Base-by-base conservation (phyloP, 2,113 vertebrate genomes). In the Charina bottae region DNA sequence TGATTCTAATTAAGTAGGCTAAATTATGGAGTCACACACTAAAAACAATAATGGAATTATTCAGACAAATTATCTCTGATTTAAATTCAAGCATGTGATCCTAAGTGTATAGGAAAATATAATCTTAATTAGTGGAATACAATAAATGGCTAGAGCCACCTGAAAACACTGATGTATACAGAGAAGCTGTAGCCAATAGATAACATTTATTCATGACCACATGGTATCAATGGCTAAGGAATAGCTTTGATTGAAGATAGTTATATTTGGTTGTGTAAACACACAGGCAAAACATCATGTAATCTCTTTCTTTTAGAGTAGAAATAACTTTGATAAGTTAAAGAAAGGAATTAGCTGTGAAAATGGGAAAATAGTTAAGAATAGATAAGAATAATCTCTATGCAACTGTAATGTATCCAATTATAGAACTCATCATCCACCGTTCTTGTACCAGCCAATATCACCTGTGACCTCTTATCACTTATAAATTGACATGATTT, bases 71-170 rank as follows among this genome's bases (percentile, higher is more conserved):
- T 62, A 83, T 88, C 56, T 90, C 89, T 87, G 85, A 62, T 90
- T 90, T 64, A 85, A 78, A 92, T 92, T 56, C 54, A 88, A 59
- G 26, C 68, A 88, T 83, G 37, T 88, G 85, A 60, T 56, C 83
- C 86, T 88, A 85, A 92, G 64, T 83, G 28, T 83, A 88, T 88
- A 55, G 37, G 4, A 83, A 78, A 54, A 88, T 88, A 92, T 88
- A 60, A 92, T 92, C 91, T 92, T 87, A 92, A 88, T 92, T 88
- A 92, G 85, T 68, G 28, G 64, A 88, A 83, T 92, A 33, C 64
- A 26, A 92, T 88, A 92, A 92, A 83, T 92, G 91, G 26, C 33
- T 60, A 37, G 64, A 83, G 88, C 64, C 91, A 88, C 42, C 37
- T 53, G 37, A 92, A 83, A 92, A 5, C 64, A 54, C 33, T 88